A percentile compares a stretch with the other conserved stretches of the same genome.
These are phyloP conservation scores for Sebastes trivittatus DNA, from an alignment of 2,797 vertebrate genomes.

Conservation along the genomic window DNA sequence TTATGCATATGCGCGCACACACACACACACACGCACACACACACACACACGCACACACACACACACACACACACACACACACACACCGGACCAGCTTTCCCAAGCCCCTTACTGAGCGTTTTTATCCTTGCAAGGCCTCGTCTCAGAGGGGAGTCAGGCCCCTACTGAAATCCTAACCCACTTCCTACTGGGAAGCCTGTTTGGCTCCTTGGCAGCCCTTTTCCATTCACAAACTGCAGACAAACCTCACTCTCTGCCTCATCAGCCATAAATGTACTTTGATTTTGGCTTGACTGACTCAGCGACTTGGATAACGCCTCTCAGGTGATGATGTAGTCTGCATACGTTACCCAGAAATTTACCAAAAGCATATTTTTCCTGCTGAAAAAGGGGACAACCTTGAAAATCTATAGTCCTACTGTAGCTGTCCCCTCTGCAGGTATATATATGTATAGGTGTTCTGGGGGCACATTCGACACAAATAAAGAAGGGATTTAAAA, in stretches of 20 bases:
- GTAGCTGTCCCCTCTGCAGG: constrained; percentile 14
- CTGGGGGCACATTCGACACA: constrained; percentile 23
- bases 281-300: constrained; percentile 67
- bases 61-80: constrained; percentile 46
- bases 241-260: constrained; percentile 46
- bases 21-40: constrained; percentile 46
- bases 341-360: not conserved
- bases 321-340: constrained; percentile 28
- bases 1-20: constrained; percentile 5
- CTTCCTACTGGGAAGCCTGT: constrained; percentile 78
- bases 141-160: constrained; percentile 82
- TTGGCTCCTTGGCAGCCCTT: constrained; percentile 77
- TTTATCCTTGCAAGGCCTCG: constrained; percentile 77
- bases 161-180: constrained; percentile 80
- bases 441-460: constrained; percentile 29
- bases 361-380: constrained; percentile 2
- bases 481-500: constrained; percentile 41
- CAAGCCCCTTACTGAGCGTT: constrained; percentile 80
- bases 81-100: constrained; percentile 69
- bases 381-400: not conserved
- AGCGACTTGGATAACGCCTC: constrained; percentile 39
- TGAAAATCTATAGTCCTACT: constrained; percentile 19
- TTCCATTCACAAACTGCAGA: constrained; percentile 75
- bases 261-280: constrained; percentile 66
- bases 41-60: constrained; percentile 42